Evolutionary conservation across 2,113 vertebrate species (phyloP), one percentile per base, ranked within the genome.

Genomic region (Xenopus tropicalis): DNA sequence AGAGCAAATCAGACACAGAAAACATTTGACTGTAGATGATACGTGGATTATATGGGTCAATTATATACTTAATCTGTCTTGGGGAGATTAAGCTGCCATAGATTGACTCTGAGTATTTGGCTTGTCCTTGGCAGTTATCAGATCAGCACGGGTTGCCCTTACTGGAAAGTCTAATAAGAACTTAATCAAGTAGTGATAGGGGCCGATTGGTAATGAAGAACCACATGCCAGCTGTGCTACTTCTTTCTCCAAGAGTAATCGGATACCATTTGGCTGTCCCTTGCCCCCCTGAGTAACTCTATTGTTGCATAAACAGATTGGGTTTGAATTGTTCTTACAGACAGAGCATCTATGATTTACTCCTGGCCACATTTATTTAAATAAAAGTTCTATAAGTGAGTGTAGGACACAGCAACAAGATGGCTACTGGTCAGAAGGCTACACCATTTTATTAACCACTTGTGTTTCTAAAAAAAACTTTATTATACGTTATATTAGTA

Each of bases 1-100:
- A 78, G 79, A 78, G 79, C 82, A 88, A 86, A 85, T 88, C 82
- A 73, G 81, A 84, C 82, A 81, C 72, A 54, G 80, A 83, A 86
- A 90, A 86, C 89, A 86, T 86, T 86, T 83, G 86, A 88, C 87
- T 90, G 86, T 86, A 91, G 92, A 91, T 91, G 91, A 96, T 94
- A 92, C 81, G 70, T 84, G 92, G 96, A 98, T 99, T 99, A 98
- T 93, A 89, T 86, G 90, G 92, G 93, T 98, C 96, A 99, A 96
- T 98, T 98, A 98, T 98, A 95, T 90, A 89, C 93, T 96, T 98
- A 98, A 99, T 99, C 97, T 98, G 93, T 90, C 91, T 94, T 87
- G 87, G 89, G 87, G 81, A 89, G 92, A 97, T 98, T 96, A 94
- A 85, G 83, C 81, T 83, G 89, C 90, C 93, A 92, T 90, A 95